Percentiles rank a stretch among this genome's conserved stretches.
Evolutionary conservation across 2,797 vertebrate genomes (phyloP).

Genomic region (Chiloscyllium punctatum): DNA sequence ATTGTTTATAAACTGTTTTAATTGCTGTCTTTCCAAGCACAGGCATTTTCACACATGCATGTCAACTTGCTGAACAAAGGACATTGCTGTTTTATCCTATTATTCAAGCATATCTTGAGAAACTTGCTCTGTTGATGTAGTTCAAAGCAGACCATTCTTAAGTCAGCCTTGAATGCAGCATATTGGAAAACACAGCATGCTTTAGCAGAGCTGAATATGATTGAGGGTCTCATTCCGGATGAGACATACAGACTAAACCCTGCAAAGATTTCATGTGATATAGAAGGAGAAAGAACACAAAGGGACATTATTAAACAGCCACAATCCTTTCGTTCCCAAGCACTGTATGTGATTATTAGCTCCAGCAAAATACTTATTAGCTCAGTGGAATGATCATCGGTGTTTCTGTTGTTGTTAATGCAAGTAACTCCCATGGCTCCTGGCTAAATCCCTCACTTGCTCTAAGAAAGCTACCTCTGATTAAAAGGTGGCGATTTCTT

Average conservation of each 20-base stretch:
- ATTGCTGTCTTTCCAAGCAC: neutral
- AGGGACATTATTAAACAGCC: conserved; percentile 27
- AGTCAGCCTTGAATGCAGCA: conserved; percentile 12
- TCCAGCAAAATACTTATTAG: conserved; percentile 26
- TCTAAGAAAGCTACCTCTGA: conserved; percentile 22
- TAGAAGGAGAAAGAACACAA: neutral
- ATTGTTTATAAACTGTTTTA: neutral
- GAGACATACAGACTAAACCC: conserved; percentile 17
- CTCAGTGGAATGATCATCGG: conserved; percentile 19
- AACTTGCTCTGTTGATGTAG: neutral
- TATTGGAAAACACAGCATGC: conserved; percentile 13
- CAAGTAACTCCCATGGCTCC: conserved; percentile 5
- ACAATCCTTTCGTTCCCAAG: neutral
- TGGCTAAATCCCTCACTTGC: conserved; percentile 28
- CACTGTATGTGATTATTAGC: conserved; percentile 29
- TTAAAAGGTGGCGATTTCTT: conserved; percentile 31
- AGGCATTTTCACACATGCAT: neutral
- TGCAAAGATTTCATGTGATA: conserved; percentile 33
- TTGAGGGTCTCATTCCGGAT: neutral
- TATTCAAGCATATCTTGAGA: neutral
- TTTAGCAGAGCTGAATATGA: neutral
- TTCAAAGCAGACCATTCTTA: neutral
- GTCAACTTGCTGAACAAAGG: neutral
- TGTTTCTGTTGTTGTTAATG: conserved; percentile 22
- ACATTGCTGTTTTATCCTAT: neutral